These are phyloP conservation scores for Marcusenius ussheri DNA, from an alignment of 2,113 vertebrate genomes.

Conservation along the genomic window DNA sequence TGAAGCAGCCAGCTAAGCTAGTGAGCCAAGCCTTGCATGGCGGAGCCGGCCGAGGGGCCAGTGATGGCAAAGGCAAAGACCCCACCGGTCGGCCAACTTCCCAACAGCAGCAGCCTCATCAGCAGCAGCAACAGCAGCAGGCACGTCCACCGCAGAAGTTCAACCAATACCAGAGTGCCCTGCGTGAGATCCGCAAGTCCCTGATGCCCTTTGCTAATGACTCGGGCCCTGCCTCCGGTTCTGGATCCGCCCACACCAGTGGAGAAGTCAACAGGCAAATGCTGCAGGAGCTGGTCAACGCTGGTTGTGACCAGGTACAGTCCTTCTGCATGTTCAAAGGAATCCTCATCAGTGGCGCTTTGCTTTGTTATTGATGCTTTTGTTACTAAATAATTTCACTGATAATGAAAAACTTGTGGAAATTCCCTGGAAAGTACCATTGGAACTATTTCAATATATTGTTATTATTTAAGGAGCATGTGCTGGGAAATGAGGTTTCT, in stretches of 20 bases:
- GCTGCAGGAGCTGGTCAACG: conserved; percentile 93
- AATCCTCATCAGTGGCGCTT: neutral
- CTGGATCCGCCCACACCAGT: conserved; percentile 45
- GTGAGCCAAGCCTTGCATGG: conserved; percentile 71
- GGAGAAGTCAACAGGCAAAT: conserved; percentile 92
- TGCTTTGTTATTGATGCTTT: neutral
- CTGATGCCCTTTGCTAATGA: conserved; percentile 93
- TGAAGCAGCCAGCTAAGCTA: conserved; percentile 90
- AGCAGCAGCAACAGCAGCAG: conserved; percentile 67
- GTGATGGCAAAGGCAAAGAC: conserved; percentile 83
- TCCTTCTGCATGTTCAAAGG: neutral
- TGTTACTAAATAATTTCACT: neutral
- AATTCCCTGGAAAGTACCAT: neutral
- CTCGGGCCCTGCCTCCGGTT: conserved; percentile 59
- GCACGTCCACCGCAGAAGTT: conserved; percentile 84
- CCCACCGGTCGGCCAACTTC: conserved; percentile 50
- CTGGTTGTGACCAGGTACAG: conserved; percentile 90
- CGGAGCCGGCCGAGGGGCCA: conserved; percentile 57
- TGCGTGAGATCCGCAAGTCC: conserved; percentile 93
- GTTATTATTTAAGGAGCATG: neutral
- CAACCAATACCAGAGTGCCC: conserved; percentile 90
- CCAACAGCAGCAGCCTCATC: conserved; percentile 23
- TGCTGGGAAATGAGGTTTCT: neutral
- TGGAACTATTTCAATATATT: neutral
- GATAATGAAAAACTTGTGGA: neutral